These are phyloP conservation scores for Rhynchomys soricoides DNA, from an alignment of 2,113 vertebrate genomes.

Conservation along the genomic window DNA sequence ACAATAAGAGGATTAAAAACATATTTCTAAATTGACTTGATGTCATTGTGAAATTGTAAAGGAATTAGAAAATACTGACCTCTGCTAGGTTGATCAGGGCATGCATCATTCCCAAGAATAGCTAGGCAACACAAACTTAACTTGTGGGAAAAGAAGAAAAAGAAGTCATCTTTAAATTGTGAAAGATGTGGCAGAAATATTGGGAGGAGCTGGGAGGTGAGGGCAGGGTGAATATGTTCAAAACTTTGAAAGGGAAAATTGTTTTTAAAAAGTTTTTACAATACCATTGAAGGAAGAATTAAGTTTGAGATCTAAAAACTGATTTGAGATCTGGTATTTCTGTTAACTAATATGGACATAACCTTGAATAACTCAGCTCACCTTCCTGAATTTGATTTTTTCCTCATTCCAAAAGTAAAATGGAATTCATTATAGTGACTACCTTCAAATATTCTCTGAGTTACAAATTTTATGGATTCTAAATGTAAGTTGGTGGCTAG, in stretches of 20 bases:
- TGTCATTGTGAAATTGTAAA: neutral
- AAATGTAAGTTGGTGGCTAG: neutral
- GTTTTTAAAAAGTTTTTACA: neutral
- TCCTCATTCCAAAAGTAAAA: neutral
- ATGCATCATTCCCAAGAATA: neutral
- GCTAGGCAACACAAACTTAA: neutral
- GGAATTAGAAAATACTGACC: conserved; percentile 16
- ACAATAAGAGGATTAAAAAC: neutral
- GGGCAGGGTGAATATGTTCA: neutral
- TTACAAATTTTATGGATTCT: neutral
- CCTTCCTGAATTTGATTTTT: conserved; percentile 41
- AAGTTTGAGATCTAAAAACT: neutral
- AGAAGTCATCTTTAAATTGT: neutral
- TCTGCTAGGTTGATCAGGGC: neutral
- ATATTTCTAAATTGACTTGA: conserved; percentile 14
- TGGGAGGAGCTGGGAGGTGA: neutral
- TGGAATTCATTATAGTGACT: neutral
- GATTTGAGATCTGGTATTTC: neutral
- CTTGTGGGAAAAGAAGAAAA: neutral
- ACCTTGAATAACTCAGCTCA: neutral
- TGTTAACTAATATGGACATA: neutral
- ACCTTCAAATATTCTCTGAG: neutral
- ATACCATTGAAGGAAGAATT: neutral
- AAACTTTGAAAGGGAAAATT: neutral
- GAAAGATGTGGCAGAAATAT: neutral